Evolutionary conservation across 2,888 invertebrate genomes (phyloP).

Genomic region (Emmelina monodactyla): DNA sequence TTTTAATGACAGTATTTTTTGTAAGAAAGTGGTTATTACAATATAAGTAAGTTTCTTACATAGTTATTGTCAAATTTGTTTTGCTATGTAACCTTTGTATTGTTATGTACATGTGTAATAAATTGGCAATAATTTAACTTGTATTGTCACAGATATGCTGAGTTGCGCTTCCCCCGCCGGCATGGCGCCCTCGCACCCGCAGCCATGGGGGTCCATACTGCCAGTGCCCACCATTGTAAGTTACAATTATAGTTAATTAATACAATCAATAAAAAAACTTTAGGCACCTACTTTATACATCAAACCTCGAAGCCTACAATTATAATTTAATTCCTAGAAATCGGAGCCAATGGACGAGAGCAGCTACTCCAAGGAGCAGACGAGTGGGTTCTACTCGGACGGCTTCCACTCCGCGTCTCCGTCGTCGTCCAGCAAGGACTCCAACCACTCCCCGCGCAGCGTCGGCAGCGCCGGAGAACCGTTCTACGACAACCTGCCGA

Average conservation of each 20-base stretch:
- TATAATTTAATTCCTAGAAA: conserved; percentile 43
- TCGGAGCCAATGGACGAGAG: conserved; percentile 57
- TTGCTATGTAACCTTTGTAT: too few species aligned
- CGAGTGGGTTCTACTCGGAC: conserved; percentile 69
- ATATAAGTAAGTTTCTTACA: too few species aligned
- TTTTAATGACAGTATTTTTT: too few species aligned
- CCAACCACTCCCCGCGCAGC: conserved; percentile 55
- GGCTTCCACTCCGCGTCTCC: conserved; percentile 68
- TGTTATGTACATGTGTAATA: too few species aligned
- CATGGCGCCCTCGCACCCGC: conserved; percentile 51
- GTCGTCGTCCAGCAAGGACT: conserved; percentile 61
- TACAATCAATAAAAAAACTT: too few species aligned
- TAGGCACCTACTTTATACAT: too few species aligned
- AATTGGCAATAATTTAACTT: too few species aligned
- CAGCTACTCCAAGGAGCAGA: conserved; percentile 62
- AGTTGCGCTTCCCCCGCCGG: conserved; percentile 54
- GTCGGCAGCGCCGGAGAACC: conserved; percentile 48
- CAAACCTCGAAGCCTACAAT: background rate
- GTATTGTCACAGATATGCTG: conserved; percentile 39
- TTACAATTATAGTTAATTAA: too few species aligned
- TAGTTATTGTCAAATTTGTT: too few species aligned
- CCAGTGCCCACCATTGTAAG: conserved; percentile 47
- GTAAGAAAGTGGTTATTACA: too few species aligned
- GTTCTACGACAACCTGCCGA: conserved; percentile 43
- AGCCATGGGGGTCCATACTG: conserved; percentile 37